phyloP scores from a whole-genome alignment of 2,888 invertebrate species.

The Ornithoptera alexandrae region DNA sequence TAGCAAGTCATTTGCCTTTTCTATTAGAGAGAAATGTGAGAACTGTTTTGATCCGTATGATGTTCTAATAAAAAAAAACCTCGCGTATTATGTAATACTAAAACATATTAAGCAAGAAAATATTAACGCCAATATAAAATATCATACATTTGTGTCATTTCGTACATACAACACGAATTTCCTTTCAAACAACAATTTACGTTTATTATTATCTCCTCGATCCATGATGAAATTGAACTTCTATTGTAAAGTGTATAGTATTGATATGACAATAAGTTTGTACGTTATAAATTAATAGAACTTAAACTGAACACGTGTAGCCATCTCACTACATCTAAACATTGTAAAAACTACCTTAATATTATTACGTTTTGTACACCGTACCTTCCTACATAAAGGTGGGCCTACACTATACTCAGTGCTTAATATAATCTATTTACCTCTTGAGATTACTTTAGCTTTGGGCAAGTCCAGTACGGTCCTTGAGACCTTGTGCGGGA shows the following conservation, averaged over 20 bases:
- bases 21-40: not conserved
- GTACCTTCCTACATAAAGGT: conserved; percentile 46
- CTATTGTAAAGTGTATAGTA: not conserved
- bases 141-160: not conserved
- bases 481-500: conserved; percentile 46
- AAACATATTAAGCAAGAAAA: not conserved
- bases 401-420: conserved; percentile 57
- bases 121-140: not conserved
- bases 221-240: not conserved
- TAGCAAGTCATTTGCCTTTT: not conserved
- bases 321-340: conserved; percentile 28
- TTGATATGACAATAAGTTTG: not conserved
- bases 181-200: not conserved
- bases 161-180: not conserved
- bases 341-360: conserved; percentile 21
- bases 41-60: not conserved
- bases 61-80: not conserved
- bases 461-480: conserved; percentile 67
- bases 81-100: not conserved
- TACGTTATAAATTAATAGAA: conserved; percentile 12
- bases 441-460: conserved; percentile 74
- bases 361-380: conserved; percentile 28
- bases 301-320: conserved; percentile 20
- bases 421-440: conserved; percentile 62
- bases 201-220: not conserved